Base-by-base conservation (phyloP, 1,140 invertebrate genomes). In the Aphelenchoides avenae region DNA sequence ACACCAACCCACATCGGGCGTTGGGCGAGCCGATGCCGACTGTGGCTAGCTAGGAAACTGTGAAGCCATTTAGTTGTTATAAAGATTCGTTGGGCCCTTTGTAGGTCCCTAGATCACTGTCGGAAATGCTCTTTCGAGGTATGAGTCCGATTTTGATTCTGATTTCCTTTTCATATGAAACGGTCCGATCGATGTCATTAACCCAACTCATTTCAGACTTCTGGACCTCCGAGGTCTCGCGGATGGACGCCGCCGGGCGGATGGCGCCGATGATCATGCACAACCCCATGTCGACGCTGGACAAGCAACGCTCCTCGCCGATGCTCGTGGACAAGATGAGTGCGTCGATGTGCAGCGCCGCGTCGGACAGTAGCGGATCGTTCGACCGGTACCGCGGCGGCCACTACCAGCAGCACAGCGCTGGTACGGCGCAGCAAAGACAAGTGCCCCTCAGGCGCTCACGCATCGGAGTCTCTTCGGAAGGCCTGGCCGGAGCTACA, bases 191-290 rank as follows among this genome's bases (percentile, higher is more conserved):
- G n/a, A n/a, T n/a, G n/a, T n/a, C n/a, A n/a, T n/a, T n/a, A n/a
- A n/a, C n/a, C n/a, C n/a, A n/a, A n/a, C n/a, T n/a, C n/a, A 43
- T 29, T n/a, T 15, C 30, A 55, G 53, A 55, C 15, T 55, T 55
- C 11, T 55, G 53, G 53, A 55, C 49, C 31, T 54, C 47, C 40
- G 18, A 48, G 18, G 44, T 53, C 20, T 55, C 52, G 6, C n/a
- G 55, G 6, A 53, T 34, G 15, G 18, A 34, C 11, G 6, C 52
- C 22, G 20, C 18, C 47, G 3, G n/a, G 0, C n/a, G 39, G 3
- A 20, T 18, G 20, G 31, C 22, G 15, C 53, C 53, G 20, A 55
- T 55, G 53, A 34, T 55, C 39, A 48, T 57, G 44, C 37, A 30
- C 30, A 27, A 52, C 29, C 54, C 30, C 20, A 18, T 57, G n/a